Evolutionary conservation across 1,140 invertebrate species (phyloP).

Genomic region (Aphelenchoides besseyi): DNA sequence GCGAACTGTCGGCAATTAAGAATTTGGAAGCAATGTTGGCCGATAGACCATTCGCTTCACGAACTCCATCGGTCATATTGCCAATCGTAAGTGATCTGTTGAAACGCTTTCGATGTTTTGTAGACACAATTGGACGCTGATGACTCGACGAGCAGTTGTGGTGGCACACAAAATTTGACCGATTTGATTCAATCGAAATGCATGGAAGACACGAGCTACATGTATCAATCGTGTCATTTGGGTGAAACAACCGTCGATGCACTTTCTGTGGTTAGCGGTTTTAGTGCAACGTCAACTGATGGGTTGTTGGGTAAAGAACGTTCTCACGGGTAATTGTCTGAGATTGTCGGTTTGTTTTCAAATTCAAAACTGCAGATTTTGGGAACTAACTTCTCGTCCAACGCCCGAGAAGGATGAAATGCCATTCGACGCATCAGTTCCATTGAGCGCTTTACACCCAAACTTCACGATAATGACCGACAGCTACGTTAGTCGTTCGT

Average conservation of each 20-base stretch:
- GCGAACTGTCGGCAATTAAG: slow-evolving; percentile 34
- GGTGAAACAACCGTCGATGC: background rate
- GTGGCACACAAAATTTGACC: background rate
- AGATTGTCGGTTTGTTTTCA: background rate
- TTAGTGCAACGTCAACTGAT: background rate
- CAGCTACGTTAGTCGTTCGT: background rate
- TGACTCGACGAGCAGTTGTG: background rate
- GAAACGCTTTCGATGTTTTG: background rate
- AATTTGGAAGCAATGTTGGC: slow-evolving; percentile 32
- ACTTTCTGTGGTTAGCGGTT: background rate
- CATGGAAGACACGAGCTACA: background rate
- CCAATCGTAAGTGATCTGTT: slow-evolving; percentile 2
- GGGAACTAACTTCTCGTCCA: slow-evolving; percentile 5
- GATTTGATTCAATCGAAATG: slow-evolving; percentile 20
- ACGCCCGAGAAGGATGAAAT: slow-evolving; percentile 7
- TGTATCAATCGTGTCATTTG: slow-evolving; percentile 4
- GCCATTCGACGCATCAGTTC: background rate
- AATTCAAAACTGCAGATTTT: slow-evolving; percentile 3
- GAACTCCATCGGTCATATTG: background rate
- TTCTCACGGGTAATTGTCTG: slow-evolving; percentile 9
- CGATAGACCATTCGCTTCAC: background rate
- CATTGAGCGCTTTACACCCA: background rate
- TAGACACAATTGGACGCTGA: background rate
- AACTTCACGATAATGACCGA: background rate
- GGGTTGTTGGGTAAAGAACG: background rate